Evolutionary conservation across 2,113 vertebrate genomes (phyloP).

Genomic region (Scortum barcoo): DNA sequence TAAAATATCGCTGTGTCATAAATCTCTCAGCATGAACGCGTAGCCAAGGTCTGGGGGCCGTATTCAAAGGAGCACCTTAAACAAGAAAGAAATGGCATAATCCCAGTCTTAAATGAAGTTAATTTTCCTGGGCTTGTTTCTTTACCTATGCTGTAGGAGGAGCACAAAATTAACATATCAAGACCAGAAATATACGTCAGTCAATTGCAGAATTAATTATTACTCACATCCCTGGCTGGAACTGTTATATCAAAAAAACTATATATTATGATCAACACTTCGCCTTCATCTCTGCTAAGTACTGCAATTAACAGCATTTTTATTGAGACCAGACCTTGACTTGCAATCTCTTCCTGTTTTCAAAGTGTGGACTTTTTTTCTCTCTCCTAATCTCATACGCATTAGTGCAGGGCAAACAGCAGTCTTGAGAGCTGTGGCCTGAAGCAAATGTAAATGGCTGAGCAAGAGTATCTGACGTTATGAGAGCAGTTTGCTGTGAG

Average conservation of each 20-base stretch:
- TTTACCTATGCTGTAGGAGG: neutral
- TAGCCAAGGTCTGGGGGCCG: neutral
- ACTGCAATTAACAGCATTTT: neutral
- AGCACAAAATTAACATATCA: neutral
- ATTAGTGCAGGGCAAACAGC: constrained; percentile 34
- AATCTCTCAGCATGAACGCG: constrained; percentile 2
- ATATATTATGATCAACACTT: neutral
- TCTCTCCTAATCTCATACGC: constrained; percentile 24
- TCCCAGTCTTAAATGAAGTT: neutral
- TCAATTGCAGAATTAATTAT: neutral
- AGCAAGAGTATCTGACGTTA: constrained; percentile 71
- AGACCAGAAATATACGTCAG: too few relatives aligned
- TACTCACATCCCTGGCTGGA: neutral
- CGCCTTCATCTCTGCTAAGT: neutral
- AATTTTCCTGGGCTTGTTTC: neutral
- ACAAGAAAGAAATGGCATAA: neutral
- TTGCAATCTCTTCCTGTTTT: constrained; percentile 24
- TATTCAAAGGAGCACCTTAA: neutral
- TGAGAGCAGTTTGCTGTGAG: constrained; percentile 69
- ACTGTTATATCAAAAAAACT: too few relatives aligned
- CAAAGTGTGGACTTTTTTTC: constrained; percentile 13
- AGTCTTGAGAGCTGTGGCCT: constrained; percentile 17
- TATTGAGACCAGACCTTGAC: neutral
- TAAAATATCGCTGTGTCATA: constrained; percentile 11
- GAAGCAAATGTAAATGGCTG: constrained; percentile 63